Evolutionary conservation across 2,888 invertebrate species (phyloP).

Genomic region (Nomada fabriciana): DNA sequence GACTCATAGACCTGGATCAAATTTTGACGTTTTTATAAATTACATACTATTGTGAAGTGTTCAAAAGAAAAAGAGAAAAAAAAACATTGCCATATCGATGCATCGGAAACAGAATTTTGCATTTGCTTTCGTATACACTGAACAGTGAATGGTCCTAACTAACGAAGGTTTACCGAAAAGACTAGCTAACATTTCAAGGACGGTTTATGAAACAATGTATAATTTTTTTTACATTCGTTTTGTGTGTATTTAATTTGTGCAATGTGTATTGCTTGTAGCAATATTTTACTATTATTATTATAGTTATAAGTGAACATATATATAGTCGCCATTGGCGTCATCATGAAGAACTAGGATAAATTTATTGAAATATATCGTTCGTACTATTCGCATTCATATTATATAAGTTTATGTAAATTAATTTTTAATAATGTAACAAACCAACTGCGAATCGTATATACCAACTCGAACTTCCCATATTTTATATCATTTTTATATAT

Average conservation of each 20-base stretch:
- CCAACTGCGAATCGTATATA: constrained; percentile 44
- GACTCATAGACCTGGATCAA: constrained; percentile 62
- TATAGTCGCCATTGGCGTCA: constrained; percentile 53
- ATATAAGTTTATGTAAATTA: constrained; percentile 53
- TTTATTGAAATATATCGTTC: constrained; percentile 59
- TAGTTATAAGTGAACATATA: constrained; percentile 55
- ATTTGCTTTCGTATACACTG: constrained; percentile 59
- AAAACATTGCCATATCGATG: constrained; percentile 68
- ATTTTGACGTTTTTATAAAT: constrained; percentile 69
- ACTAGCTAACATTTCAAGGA: constrained; percentile 49
- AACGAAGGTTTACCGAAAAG: constrained; percentile 50
- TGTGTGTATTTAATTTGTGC: constrained; percentile 62
- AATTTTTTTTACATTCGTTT: constrained; percentile 48
- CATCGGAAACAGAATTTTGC: constrained; percentile 50
- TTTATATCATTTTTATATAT: constrained; percentile 68
- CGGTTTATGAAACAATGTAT: constrained; percentile 40
- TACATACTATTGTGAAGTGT: constrained; percentile 65
- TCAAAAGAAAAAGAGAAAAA: constrained; percentile 43
- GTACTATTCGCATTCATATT: constrained; percentile 43
- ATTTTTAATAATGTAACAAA: constrained; percentile 48
- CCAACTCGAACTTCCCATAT: constrained; percentile 51
- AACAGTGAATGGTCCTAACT: constrained; percentile 65
- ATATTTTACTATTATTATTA: constrained; percentile 60
- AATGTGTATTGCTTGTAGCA: constrained; percentile 60
- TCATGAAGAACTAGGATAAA: constrained; percentile 53